Evolutionary conservation across 1,140 invertebrate genomes (phyloP).

Genomic region (Panagrolaimus sp.): DNA sequence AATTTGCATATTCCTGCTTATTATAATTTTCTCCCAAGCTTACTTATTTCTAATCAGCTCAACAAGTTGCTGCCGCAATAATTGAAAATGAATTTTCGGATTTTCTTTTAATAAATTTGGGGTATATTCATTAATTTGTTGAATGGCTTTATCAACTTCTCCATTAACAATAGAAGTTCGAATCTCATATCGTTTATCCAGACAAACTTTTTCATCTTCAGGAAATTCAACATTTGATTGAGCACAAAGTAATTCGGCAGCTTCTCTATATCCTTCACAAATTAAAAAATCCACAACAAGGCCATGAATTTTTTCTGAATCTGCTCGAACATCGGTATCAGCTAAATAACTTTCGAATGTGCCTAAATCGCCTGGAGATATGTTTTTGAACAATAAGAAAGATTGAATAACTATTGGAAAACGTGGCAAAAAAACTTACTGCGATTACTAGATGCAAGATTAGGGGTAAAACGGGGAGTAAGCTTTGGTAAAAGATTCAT

Average conservation of each 20-base stretch:
- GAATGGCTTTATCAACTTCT: conserved; percentile 82
- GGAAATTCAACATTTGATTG: conserved; percentile 12
- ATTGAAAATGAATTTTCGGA: conserved; percentile 86
- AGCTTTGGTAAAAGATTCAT: too few species aligned
- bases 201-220: conserved; percentile 65
- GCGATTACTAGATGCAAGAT: too few species aligned
- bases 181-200: conserved; percentile 88
- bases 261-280: conserved; percentile 37
- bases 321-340: not conserved
- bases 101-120: conserved; percentile 90
- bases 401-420: too few species aligned
- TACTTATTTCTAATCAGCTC: conserved; percentile 45
- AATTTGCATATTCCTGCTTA: not conserved
- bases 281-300: conserved; percentile 44
- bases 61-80: conserved; percentile 66
- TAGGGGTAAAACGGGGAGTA: too few species aligned
- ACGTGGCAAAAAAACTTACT: too few species aligned
- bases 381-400: too few species aligned
- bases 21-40: conserved; percentile 25
- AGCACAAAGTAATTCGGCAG: conserved; percentile 24
- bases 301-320: conserved; percentile 34
- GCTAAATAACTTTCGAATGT: not conserved
- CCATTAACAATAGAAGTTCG: conserved; percentile 88
- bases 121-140: conserved; percentile 85
- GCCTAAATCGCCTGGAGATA: too few species aligned